A percentile compares a stretch with the other conserved stretches of the same genome.
Conservation (phyloP, 2,888 invertebrate genomes). For the Drosophila anomalipes region DNA sequence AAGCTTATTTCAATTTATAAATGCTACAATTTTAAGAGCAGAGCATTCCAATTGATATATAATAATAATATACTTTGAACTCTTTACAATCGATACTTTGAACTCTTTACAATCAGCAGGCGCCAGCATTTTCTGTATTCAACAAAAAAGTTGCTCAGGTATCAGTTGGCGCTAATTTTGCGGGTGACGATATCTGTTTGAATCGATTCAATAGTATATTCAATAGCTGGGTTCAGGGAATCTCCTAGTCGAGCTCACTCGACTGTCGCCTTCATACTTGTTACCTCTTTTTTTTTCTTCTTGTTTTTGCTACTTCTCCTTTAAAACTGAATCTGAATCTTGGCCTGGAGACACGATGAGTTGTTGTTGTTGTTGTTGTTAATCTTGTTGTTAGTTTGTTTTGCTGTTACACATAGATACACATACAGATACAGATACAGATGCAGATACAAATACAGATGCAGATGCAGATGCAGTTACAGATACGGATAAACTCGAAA, state of each 20-base stretch:
- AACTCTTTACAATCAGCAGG: background rate
- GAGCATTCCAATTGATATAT: background rate
- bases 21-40: background rate
- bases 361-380: slow-evolving; percentile 36
- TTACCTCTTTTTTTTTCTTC: slow-evolving; percentile 11
- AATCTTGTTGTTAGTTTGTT: slow-evolving; percentile 23
- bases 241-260: background rate
- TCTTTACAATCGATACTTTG: background rate
- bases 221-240: background rate
- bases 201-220: background rate
- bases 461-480: slow-evolving; percentile 29
- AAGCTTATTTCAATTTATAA: background rate
- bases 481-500: slow-evolving; percentile 66
- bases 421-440: slow-evolving; percentile 15
- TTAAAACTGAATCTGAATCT: slow-evolving; percentile 33
- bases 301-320: slow-evolving; percentile 27
- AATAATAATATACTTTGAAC: background rate
- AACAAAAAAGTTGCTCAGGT: background rate
- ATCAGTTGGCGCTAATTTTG: background rate
- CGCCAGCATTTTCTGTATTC: background rate
- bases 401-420: slow-evolving; percentile 53
- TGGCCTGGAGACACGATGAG: slow-evolving; percentile 46
- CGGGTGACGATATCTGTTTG: background rate
- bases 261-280: slow-evolving; percentile 18
- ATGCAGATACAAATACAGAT: slow-evolving; percentile 20